Evolutionary conservation across 1,140 invertebrate species (phyloP), one percentile per base, ranked within the genome.

Genomic region (Cataglyphis hispanica): DNA sequence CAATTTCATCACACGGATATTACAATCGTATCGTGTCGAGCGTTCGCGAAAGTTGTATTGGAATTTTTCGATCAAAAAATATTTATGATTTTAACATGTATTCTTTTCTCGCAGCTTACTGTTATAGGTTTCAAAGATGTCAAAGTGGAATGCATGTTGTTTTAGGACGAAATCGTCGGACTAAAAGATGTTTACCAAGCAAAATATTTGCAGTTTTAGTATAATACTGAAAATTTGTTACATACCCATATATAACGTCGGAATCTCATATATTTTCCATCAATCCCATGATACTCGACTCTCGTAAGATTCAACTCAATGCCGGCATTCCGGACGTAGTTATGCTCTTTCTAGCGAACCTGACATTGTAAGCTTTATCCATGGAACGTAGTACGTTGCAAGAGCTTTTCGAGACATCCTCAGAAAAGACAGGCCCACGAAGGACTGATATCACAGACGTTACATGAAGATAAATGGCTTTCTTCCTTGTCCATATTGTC

Each of bases 1-100:
- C 87, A 85, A 86, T 89, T 85, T 70, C 74, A 86, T 89, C 75
- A 58, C 84, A 60, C 70, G 87, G 85, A 89, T 86, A 89, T 89
- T 81, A 76, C 88, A 58, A 64, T 56, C 31, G 56, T 84, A 86
- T 63, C 87, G 16, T 37, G 66, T 50, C 46, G 34, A 31, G 2
- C 63, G 56, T 50, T 56, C 43, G 53, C 64, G 22, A 74, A 27
- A 61, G 40, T 19, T 83, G 58, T 11, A 72, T 74, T 60, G 31
- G 37, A 83, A 72, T 83, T 74, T 72, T 46, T 74, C 67, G 11
- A 34, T 43, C n/a, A 25, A 27, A 60, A 60, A 6, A 60, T 40
- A 25, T 60, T 83, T 72, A 34, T 25, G 19, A 46, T 31, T 40
- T 60, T 74, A 60, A 60, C 37, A 10, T 74, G n/a, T 34, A 34